Evolutionary conservation across 2,888 invertebrate genomes (phyloP).

Genomic region (Sepioteuthis lessoniana): DNA sequence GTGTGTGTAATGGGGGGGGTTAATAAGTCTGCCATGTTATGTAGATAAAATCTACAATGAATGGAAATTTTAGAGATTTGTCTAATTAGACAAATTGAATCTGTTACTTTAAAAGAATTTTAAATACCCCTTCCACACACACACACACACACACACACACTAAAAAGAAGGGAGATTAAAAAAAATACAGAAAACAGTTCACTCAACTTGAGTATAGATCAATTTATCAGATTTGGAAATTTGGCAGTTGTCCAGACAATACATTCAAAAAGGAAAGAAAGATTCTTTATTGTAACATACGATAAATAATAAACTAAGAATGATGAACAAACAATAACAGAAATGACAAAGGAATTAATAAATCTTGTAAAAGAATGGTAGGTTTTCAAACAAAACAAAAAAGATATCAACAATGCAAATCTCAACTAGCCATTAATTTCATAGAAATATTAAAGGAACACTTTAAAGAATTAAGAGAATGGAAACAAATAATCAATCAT

Average conservation of each 20-base stretch:
- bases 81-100: slow-evolving; percentile 11
- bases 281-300: not conserved
- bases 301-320: not conserved
- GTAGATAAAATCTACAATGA: not conserved
- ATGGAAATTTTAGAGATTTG: not conserved
- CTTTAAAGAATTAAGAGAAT: not conserved
- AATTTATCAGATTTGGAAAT: not conserved
- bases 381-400: not conserved
- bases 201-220: not conserved
- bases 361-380: not conserved
- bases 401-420: not conserved
- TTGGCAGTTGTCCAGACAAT: not conserved
- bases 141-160: too few species aligned
- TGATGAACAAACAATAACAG: not conserved
- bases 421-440: not conserved
- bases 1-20: not conserved
- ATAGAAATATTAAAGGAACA: not conserved
- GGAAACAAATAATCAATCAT: too few species aligned
- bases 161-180: too few species aligned
- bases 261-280: not conserved
- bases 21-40: not conserved
- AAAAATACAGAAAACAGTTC: not conserved
- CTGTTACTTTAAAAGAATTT: not conserved
- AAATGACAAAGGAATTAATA: not conserved
- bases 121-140: not conserved